Evolutionary conservation across 2,113 vertebrate genomes (phyloP).

Genomic region (Nothoprocta perdicaria): DNA sequence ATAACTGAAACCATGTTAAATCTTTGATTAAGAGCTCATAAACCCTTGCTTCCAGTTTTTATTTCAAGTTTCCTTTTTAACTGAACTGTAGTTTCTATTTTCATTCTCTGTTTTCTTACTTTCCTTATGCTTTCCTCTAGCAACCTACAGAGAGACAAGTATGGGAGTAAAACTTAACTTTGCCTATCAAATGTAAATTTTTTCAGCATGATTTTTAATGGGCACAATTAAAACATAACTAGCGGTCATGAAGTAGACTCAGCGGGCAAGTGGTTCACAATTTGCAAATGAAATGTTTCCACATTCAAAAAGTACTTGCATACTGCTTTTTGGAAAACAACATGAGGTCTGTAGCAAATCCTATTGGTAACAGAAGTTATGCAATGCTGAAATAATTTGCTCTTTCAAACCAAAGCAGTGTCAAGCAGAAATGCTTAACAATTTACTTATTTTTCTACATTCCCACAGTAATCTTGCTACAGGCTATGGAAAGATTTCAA

Average conservation of each 20-base stretch:
- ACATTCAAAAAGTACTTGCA: slow-evolving; percentile 73
- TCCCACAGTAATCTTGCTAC: slow-evolving; percentile 84
- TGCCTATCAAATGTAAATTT: slow-evolving; percentile 99
- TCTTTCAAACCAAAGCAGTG: slow-evolving; percentile 76
- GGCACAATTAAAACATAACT: slow-evolving; percentile 95
- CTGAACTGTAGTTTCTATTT: slow-evolving; percentile 86
- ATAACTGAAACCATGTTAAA: slow-evolving; percentile 51
- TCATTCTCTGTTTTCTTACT: slow-evolving; percentile 90
- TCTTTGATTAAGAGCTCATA: slow-evolving; percentile 63
- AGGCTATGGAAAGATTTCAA: slow-evolving; percentile 84
- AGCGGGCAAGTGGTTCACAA: slow-evolving; percentile 98
- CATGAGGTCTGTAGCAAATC: slow-evolving; percentile 80
- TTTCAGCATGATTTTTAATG: slow-evolving; percentile 99
- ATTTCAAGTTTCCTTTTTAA: slow-evolving; percentile 75
- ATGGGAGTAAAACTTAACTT: slow-evolving; percentile 99
- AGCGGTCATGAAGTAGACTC: slow-evolving; percentile 95
- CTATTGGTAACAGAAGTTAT: slow-evolving; percentile 67
- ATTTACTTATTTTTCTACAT: slow-evolving; percentile 79
- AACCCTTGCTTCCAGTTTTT: slow-evolving; percentile 73
- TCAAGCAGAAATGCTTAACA: slow-evolving; percentile 76
- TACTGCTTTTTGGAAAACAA: slow-evolving; percentile 73
- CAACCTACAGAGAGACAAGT: slow-evolving; percentile 99
- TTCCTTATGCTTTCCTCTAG: slow-evolving; percentile 97
- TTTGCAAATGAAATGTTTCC: slow-evolving; percentile 81
- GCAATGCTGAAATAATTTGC: slow-evolving; percentile 88